These are phyloP conservation scores for Sebastes variabilis DNA, from an alignment of 2,797 vertebrate species.

Conservation along the genomic window DNA sequence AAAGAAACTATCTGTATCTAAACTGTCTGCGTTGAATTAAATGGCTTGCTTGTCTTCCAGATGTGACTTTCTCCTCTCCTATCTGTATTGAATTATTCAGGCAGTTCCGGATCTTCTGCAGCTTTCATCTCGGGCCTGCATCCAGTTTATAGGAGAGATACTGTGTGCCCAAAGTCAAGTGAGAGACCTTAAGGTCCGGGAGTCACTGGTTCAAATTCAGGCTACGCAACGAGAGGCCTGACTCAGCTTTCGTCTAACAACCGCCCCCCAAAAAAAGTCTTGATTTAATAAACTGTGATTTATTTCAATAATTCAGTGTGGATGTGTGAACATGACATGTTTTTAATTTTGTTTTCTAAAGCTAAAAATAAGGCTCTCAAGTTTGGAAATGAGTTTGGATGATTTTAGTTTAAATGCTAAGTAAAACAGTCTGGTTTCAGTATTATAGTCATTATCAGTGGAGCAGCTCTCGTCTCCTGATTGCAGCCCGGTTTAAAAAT, in stretches of 20 bases:
- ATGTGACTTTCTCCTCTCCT: slow-evolving; percentile 80
- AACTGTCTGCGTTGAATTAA: slow-evolving; percentile 78
- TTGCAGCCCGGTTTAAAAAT: slow-evolving; percentile 22
- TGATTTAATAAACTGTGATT: slow-evolving; percentile 39
- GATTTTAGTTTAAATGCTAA: neutral
- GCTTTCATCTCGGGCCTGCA: slow-evolving; percentile 79
- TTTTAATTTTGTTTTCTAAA: slow-evolving; percentile 6
- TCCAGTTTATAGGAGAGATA: slow-evolving; percentile 69
- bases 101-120: slow-evolving; percentile 78
- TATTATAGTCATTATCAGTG: slow-evolving; percentile 33
- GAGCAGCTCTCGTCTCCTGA: slow-evolving; percentile 11
- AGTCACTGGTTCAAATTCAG: slow-evolving; percentile 75
- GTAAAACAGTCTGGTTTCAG: slow-evolving; percentile 15
- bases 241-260: slow-evolving; percentile 14
- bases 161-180: slow-evolving; percentile 64
- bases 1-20: slow-evolving; percentile 65
- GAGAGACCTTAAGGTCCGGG: slow-evolving; percentile 61
- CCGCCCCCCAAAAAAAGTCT: slow-evolving; percentile 11
- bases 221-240: slow-evolving; percentile 47
- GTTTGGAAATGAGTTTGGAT: neutral
- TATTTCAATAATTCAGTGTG: slow-evolving; percentile 14
- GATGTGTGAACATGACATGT: slow-evolving; percentile 51
- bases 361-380: neutral
- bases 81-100: slow-evolving; percentile 82
- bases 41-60: slow-evolving; percentile 73